A percentile compares a stretch with the other conserved stretches of the same genome.
Conservation (phyloP, 92 coral and sea anemone species). For the Metridium senile region DNA sequence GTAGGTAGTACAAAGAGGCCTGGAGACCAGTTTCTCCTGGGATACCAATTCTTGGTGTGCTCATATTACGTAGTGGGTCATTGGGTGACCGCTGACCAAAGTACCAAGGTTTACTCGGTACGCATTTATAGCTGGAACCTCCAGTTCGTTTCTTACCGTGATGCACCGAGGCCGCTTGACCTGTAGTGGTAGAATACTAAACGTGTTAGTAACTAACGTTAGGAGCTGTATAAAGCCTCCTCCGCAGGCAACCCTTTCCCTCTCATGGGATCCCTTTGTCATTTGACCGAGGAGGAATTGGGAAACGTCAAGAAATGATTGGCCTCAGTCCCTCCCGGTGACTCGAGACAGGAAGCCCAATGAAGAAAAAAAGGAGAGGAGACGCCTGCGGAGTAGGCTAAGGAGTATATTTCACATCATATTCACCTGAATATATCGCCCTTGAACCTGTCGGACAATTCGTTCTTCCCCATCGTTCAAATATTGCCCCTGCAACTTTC, state of each 20-base stretch:
- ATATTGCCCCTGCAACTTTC: slow-evolving; percentile 45
- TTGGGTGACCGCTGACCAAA: slow-evolving; percentile 62
- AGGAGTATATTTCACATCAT: too few species aligned
- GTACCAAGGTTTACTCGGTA: slow-evolving; percentile 83
- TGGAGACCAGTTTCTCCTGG: slow-evolving; percentile 41
- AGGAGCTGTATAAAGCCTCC: too few species aligned
- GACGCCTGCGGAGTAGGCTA: too few species aligned
- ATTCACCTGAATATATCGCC: slow-evolving; percentile 54
- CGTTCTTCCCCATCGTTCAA: slow-evolving; percentile 70
- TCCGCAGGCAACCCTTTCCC: too few species aligned
- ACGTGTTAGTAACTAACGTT: background rate
- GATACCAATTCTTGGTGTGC: slow-evolving; percentile 21
- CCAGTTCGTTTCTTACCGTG: slow-evolving; percentile 64
- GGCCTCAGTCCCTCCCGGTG: too few species aligned
- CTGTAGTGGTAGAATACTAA: slow-evolving; percentile 16
- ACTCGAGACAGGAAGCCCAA: too few species aligned
- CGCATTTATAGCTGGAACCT: slow-evolving; percentile 72
- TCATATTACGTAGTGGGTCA: slow-evolving; percentile 44
- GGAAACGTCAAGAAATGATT: too few species aligned
- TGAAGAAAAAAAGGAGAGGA: too few species aligned
- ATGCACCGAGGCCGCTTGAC: slow-evolving; percentile 78
- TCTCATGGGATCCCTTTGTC: too few species aligned
- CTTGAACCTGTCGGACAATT: slow-evolving; percentile 60
- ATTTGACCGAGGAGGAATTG: too few species aligned
- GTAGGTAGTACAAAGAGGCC: slow-evolving; percentile 64